Conservation (phyloP, 1,140 invertebrate species). For the Scylla paramamosain region DNA sequence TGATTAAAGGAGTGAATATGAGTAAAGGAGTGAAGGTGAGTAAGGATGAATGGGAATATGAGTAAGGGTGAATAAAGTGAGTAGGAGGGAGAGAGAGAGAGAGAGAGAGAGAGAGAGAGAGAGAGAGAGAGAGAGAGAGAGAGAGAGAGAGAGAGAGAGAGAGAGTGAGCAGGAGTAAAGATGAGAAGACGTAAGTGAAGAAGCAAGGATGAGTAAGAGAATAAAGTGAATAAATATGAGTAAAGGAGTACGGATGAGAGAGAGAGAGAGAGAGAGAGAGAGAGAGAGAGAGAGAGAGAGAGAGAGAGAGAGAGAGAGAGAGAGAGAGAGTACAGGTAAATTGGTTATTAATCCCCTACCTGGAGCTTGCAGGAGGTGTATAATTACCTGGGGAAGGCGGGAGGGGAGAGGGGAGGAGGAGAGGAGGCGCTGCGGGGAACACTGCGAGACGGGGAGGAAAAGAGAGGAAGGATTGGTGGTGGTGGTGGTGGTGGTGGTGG, state of each 20-base stretch:
- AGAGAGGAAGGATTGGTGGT: too few species aligned
- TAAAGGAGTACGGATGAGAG: not conserved
- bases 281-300: constrained; percentile 24
- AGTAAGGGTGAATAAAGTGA: too few species aligned
- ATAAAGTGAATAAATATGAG: not conserved
- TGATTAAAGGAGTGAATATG: too few species aligned
- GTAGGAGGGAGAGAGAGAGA: not conserved
- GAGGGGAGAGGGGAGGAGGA: not conserved
- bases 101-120: not conserved
- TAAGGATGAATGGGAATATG: not conserved
- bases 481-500: too few species aligned
- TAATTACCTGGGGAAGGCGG: not conserved
- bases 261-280: constrained; percentile 6
- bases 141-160: constrained; percentile 53
- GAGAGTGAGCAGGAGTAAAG: constrained; percentile 27
- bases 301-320: constrained; percentile 50
- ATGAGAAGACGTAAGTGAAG: not conserved
- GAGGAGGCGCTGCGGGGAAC: not conserved
- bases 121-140: constrained; percentile 33
- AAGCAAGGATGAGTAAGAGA: not conserved
- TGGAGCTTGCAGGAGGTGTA: not conserved
- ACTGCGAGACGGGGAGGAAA: too few species aligned
- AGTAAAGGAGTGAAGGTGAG: not conserved
- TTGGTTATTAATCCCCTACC: constrained; percentile 14
- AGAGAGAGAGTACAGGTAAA: constrained; percentile 16